These are phyloP conservation scores for Peromyscus aztecus DNA, from an alignment of 2,797 vertebrate genomes.

Conservation along the genomic window DNA sequence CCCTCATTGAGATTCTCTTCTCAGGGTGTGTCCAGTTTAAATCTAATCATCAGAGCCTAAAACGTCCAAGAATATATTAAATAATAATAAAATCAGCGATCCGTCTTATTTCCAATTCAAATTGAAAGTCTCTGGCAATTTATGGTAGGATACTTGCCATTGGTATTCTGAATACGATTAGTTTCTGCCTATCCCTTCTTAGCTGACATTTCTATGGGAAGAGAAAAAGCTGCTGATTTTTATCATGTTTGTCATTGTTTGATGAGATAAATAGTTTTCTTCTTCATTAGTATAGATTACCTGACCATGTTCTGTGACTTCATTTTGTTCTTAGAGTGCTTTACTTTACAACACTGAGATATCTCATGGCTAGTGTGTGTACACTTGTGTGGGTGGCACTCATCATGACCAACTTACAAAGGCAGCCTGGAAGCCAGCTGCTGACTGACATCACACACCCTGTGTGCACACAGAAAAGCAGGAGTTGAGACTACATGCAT, in stretches of 20 bases:
- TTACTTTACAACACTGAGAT: neutral
- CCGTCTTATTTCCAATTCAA: neutral
- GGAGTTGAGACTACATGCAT: neutral
- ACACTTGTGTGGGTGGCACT: neutral
- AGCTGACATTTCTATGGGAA: neutral
- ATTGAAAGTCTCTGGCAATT: neutral
- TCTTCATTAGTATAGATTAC: no score
- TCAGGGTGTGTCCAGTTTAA: neutral
- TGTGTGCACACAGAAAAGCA: neutral
- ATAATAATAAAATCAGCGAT: neutral
- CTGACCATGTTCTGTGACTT: neutral
- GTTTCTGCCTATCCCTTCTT: neutral
- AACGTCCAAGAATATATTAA: neutral
- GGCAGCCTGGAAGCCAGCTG: neutral
- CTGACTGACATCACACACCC: neutral
- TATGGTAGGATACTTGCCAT: neutral
- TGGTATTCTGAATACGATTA: no score
- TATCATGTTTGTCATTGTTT: neutral
- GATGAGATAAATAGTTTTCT: neutral
- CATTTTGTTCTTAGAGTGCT: neutral
- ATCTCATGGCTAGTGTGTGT: neutral
- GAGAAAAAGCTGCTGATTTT: neutral
- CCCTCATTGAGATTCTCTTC: neutral
- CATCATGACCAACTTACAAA: neutral
- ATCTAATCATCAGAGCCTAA: neutral